These are phyloP conservation scores for Hedya salicella DNA, from an alignment of 2,888 invertebrate species.

Conservation along the genomic window DNA sequence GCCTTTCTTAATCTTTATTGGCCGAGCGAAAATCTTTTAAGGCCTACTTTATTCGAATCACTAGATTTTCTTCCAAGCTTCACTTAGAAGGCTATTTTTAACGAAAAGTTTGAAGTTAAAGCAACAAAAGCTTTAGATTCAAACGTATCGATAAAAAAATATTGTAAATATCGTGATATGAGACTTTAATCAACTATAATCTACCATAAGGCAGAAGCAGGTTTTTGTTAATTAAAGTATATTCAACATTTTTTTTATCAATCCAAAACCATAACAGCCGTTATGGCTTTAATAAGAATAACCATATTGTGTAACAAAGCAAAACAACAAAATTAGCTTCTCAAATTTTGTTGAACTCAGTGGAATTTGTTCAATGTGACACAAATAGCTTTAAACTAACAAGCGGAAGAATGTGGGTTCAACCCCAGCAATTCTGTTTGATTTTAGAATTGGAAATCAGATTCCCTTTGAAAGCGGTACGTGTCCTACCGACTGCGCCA, in stretches of 20 bases:
- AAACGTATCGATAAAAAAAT: neutral
- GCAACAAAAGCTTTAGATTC: neutral
- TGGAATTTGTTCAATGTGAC: neutral
- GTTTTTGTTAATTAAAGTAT: no score
- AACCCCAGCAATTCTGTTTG: neutral
- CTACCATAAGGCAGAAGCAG: no score
- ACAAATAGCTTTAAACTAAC: neutral
- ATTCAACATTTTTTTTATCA: no score
- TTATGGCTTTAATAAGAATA: no score
- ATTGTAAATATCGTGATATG: no score
- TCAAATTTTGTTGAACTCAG: neutral
- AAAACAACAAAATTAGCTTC: neutral
- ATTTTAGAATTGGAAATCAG: constrained; percentile 3
- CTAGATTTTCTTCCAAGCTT: constrained; percentile 18
- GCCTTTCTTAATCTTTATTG: constrained; percentile 36
- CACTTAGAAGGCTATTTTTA: neutral
- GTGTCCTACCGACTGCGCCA: neutral
- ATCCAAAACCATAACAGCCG: no score
- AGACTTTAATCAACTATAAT: no score
- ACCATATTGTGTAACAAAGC: no score
- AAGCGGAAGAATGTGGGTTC: neutral
- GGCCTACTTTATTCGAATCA: constrained; percentile 37
- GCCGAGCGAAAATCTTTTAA: constrained; percentile 32
- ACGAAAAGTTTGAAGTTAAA: neutral
- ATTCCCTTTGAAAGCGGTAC: neutral